These are phyloP conservation scores for Perognathus longimembris DNA, from an alignment of 2,113 vertebrate genomes.

Conservation along the genomic window DNA sequence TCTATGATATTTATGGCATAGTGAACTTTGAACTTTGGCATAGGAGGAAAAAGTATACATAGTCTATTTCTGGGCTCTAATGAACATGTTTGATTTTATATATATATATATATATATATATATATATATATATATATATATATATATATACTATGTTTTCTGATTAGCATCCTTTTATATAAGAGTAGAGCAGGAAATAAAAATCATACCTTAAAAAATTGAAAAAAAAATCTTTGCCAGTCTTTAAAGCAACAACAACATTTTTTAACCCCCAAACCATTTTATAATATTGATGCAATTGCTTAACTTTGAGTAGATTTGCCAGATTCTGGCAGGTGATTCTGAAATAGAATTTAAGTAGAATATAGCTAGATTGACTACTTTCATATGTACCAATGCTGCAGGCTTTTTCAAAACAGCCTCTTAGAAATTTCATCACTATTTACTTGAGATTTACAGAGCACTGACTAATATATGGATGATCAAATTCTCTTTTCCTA, in stretches of 20 bases:
- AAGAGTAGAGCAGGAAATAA: not conserved
- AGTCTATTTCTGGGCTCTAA: not conserved
- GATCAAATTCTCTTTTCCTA: constrained; percentile 61
- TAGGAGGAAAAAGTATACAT: not conserved
- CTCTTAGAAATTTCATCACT: constrained; percentile 10
- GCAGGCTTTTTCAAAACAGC: constrained; percentile 30
- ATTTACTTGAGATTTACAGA: constrained; percentile 38
- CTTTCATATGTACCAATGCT: constrained; percentile 31
- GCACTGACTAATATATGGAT: not conserved
- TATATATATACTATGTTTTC: not conserved
- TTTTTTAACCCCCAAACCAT: not conserved
- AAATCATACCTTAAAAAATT: not conserved
- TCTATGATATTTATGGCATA: not conserved
- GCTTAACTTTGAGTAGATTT: constrained; percentile 41
- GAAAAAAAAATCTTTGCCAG: not conserved
- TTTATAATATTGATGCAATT: not conserved
- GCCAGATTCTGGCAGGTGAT: not conserved
- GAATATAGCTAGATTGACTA: constrained; percentile 1
- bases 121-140: too few relatives aligned
- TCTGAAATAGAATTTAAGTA: constrained; percentile 17
- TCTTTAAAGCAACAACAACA: not conserved
- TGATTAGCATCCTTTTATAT: not conserved
- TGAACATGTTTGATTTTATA: not conserved
- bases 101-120: too few relatives aligned
- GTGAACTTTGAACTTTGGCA: not conserved